Evolutionary conservation across 2,888 invertebrate genomes (phyloP), one percentile per base, ranked within the genome.

Genomic region (Cephus spinipes): DNA sequence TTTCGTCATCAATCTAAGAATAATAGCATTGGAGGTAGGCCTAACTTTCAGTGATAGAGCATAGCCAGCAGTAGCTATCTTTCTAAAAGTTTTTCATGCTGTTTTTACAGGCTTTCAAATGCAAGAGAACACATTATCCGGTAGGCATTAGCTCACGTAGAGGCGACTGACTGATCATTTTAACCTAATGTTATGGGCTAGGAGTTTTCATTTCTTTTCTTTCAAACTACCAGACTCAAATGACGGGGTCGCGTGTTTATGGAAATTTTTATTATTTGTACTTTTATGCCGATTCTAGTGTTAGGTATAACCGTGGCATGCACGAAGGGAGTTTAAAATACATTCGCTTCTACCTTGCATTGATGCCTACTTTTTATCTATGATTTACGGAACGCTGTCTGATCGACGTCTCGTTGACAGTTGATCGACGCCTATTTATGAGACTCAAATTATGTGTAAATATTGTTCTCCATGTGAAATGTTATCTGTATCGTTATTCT

Each of bases 151-250:
- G 23, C 40, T 40, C 23, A 40, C 23, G 23, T 15, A 23, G 40
- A 40, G 40, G 40, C 40, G 40, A 40, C 23, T 55, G 23, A 55
- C 15, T 6, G 40, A 55, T 55, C 6, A 4, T 55, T 23, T 23
- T 15, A 55, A 23, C 40, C 9, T 55, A 23, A 55, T 4, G 9
- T 71, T 71, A 71, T 71, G 31, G 11, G 12, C 31, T 12, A 12
- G 71, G 15, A 71, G 15, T 71, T 71, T 71, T 71, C 31, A 71
- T 71, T 71, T 71, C 71, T 71, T 71, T 30, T 71, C 31, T 71
- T 71, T 33, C 31, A 31, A 71, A 71, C 71, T 71, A 4, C 15
- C 15, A 31, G 15, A 11, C 12, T 31, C 32, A 71, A 71, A 71
- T 30, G 30, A 71, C 30, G 31, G 15, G 1, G 30, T 71, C 71